Evolutionary conservation across 2,888 invertebrate genomes (phyloP).

Genomic region (Napeogenes inachia): DNA sequence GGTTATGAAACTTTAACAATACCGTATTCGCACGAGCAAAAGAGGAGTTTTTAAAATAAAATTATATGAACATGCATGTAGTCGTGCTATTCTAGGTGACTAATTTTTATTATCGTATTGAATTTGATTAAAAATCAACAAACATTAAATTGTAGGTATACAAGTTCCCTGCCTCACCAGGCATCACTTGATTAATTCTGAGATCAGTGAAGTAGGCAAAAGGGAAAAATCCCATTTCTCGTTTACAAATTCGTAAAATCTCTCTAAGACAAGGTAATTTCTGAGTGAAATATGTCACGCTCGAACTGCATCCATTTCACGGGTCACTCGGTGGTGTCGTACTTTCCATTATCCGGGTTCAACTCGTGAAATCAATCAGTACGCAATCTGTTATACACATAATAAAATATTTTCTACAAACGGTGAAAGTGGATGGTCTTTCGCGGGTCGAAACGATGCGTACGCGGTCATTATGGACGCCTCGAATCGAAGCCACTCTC

Average conservation of each 20-base stretch:
- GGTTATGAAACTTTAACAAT: too few species aligned
- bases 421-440: slow-evolving; percentile 51
- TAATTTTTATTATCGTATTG: too few species aligned
- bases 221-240: too few species aligned
- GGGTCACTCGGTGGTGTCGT: slow-evolving; percentile 15
- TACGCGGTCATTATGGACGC: slow-evolving; percentile 19
- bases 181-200: too few species aligned
- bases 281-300: slow-evolving; percentile 22
- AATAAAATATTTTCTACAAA: slow-evolving; percentile 43
- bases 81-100: too few species aligned
- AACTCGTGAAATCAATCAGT: slow-evolving; percentile 28
- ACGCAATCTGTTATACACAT: slow-evolving; percentile 48
- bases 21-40: too few species aligned
- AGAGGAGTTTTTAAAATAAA: too few species aligned
- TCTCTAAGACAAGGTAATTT: background rate
- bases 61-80: too few species aligned
- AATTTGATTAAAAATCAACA: too few species aligned
- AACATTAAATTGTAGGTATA: too few species aligned
- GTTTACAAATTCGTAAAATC: background rate
- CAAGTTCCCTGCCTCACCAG: too few species aligned
- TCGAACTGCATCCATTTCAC: slow-evolving; percentile 24
- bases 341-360: slow-evolving; percentile 3
- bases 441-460: slow-evolving; percentile 34
- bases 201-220: too few species aligned
- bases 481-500: slow-evolving; percentile 49